Base-by-base conservation (phyloP, 2,797 vertebrate species). In the Chelidonichthys spinosus region DNA sequence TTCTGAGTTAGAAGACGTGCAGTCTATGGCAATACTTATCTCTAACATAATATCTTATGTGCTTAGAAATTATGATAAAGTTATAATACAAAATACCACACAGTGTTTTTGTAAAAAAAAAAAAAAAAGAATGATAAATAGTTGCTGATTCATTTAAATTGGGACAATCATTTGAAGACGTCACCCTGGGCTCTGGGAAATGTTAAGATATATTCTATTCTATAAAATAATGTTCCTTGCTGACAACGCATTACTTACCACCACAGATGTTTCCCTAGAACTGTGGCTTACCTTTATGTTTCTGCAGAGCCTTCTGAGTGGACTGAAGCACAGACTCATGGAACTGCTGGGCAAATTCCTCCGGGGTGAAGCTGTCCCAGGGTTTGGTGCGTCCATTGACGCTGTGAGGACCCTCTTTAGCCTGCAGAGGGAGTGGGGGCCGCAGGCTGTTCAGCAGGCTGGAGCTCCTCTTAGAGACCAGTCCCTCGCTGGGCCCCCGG, bases 311-410 rank as follows among this genome's bases (percentile, higher is more conserved):
- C 87, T 98, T 99, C 94, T 99, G 98, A 0, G 98, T 99, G 76
- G 97, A 99, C 95, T 99, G 98, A 83, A 99, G 94, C 85, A 99
- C 98, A 0, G 98, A 99, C 84, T 99, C 97, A 0, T 99, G 98
- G 92, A 99, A 99, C 93, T 99, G 97, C 79, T 99, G 98, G 39
- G 98, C 98, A 4, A 99, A 99, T 84, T 98, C 97, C 86, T 99
- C 98, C 0, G 97, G 96, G 4, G 97, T 93, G 90, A 98, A 98
- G 76, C 95, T 97, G 55, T 98, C 98, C 97, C 98, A 99, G 8
- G 97, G 94, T 91, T 97, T 97, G 93, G 93, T 96, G 93, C 95
- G 97, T 71, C 97, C 97, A 0, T 98, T 98, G 89, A 96, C 43
- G 86, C 95, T 95, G 85, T 96, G 95, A 0, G 92, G 94, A 55